Evolutionary conservation across 2,113 vertebrate genomes (phyloP).

Genomic region (Thunnus maccoyii): DNA sequence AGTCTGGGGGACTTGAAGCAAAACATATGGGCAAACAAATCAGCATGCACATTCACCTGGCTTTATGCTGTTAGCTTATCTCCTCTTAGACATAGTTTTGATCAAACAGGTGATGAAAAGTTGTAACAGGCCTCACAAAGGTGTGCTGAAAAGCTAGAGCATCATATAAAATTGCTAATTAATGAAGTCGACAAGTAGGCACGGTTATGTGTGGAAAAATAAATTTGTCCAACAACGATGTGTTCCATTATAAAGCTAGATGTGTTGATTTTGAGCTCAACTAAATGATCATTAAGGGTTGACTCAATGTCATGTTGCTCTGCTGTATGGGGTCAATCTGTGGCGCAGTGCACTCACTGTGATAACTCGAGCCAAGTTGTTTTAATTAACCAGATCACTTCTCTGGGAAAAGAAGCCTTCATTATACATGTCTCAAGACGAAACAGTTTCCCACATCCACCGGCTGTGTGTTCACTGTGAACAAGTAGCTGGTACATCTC

Average conservation of each 20-base stretch:
- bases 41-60: constrained; percentile 10
- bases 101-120: neutral
- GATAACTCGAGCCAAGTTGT: constrained; percentile 69
- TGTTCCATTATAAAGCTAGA: neutral
- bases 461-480: constrained; percentile 1
- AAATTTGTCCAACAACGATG: neutral
- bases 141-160: neutral
- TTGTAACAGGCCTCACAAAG: constrained; percentile 2
- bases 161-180: neutral
- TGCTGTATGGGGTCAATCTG: constrained; percentile 52
- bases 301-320: constrained; percentile 22
- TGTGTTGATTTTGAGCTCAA: neutral
- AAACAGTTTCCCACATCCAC: constrained; percentile 29
- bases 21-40: constrained; percentile 63
- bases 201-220: neutral
- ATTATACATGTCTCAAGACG: constrained; percentile 43
- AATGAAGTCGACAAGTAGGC: neutral
- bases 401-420: constrained; percentile 39
- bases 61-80: neutral
- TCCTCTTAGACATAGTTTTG: neutral
- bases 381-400: constrained; percentile 74
- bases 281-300: constrained; percentile 58
- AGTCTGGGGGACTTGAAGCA: constrained; percentile 67
- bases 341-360: constrained; percentile 50
- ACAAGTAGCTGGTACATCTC: neutral